Percentiles rank a stretch among this genome's conserved stretches.
phyloP scores from a whole-genome alignment of 2,888 invertebrate genomes.

The Tuberolachnus salignus region DNA sequence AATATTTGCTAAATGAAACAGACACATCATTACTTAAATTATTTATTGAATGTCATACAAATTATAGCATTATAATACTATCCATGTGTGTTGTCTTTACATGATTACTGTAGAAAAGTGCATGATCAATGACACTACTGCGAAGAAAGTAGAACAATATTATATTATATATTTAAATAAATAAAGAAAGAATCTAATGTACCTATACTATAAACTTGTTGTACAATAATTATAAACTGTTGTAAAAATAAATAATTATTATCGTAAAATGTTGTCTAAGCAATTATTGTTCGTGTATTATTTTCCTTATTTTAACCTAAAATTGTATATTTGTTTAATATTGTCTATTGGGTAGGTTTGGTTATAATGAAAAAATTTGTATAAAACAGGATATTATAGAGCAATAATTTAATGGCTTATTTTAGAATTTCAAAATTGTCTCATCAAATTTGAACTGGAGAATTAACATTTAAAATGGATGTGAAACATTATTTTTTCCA shows the following conservation, averaged over 20 bases:
- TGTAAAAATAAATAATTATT: slow-evolving; percentile 53
- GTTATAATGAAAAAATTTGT: too few relatives aligned
- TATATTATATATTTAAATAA: not conserved
- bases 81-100: slow-evolving; percentile 37
- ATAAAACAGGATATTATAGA: too few relatives aligned
- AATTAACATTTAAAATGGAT: too few relatives aligned
- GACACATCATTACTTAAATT: slow-evolving; percentile 39
- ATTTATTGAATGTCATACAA: slow-evolving; percentile 30
- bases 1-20: slow-evolving; percentile 26
- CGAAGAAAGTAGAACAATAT: slow-evolving; percentile 39
- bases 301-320: not conserved
- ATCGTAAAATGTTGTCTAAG: slow-evolving; percentile 24
- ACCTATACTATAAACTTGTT: slow-evolving; percentile 52
- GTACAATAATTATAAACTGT: slow-evolving; percentile 54
- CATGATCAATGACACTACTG: slow-evolving; percentile 23
- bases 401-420: too few relatives aligned
- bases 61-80: slow-evolving; percentile 41
- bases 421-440: too few relatives aligned
- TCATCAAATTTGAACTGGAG: too few relatives aligned
- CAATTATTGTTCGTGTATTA: not conserved
- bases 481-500: too few relatives aligned
- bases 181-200: slow-evolving; percentile 26
- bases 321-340: too few relatives aligned
- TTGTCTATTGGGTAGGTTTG: too few relatives aligned
- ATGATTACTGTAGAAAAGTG: slow-evolving; percentile 47